Percentiles rank a stretch among this genome's conserved stretches.
These are phyloP conservation scores for Resseliella maxima DNA, from an alignment of 2,888 invertebrate genomes.

Conservation along the genomic window DNA sequence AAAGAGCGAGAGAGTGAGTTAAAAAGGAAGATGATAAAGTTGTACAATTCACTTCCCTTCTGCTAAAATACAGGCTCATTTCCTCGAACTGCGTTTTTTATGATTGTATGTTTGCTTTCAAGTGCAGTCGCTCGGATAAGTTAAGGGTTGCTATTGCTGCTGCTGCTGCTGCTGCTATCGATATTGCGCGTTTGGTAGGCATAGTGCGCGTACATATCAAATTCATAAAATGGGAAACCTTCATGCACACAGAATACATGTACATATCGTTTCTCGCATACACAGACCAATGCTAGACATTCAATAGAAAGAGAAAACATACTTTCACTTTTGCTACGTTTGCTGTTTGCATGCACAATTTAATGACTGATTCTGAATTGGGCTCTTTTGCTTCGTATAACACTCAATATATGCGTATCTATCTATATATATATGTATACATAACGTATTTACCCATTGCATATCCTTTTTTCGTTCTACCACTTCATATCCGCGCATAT, in stretches of 20 bases:
- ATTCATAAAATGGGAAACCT: not conserved
- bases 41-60: constrained; percentile 45
- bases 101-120: constrained; percentile 36
- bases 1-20: not conserved
- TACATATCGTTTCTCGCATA: not conserved
- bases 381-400: not conserved
- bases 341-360: constrained; percentile 53
- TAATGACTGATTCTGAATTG: constrained; percentile 1
- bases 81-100: constrained; percentile 34
- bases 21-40: constrained; percentile 16
- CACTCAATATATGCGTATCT: not conserved
- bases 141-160: constrained; percentile 25
- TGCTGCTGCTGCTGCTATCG: constrained; percentile 43
- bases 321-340: constrained; percentile 48
- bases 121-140: constrained; percentile 51
- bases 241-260: not conserved
- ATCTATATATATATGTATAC: not conserved
- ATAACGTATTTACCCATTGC: not conserved
- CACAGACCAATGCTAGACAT: no score
- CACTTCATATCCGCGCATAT: constrained; percentile 42
- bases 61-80: constrained; percentile 39
- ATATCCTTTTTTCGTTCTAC: constrained; percentile 2
- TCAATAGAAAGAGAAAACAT: constrained; percentile 31
- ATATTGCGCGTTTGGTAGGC: constrained; percentile 48
- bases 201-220: constrained; percentile 18